Percentiles rank a stretch among this genome's conserved stretches.
Evolutionary conservation across 1,140 invertebrate species (phyloP).

Genomic region (Stegodyphus mimosarum): DNA sequence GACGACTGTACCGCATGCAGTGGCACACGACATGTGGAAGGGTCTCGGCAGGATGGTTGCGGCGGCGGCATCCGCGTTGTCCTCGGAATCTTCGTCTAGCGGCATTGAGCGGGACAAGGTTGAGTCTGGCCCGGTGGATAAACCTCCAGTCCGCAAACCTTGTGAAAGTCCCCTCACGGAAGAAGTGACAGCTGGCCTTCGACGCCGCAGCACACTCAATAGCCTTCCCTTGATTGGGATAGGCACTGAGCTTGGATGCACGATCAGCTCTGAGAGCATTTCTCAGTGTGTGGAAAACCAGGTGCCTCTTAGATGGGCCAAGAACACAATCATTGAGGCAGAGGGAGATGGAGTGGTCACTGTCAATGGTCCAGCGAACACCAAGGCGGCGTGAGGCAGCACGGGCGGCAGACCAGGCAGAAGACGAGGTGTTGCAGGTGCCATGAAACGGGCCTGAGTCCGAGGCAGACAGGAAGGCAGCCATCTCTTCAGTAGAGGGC

Average conservation of each 20-base stretch:
- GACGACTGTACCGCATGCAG: neutral
- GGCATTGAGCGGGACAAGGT: constrained; percentile 1
- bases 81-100: too few relatives aligned
- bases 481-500: neutral
- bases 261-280: neutral
- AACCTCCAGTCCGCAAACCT: constrained; percentile 18
- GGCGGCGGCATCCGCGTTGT: neutral
- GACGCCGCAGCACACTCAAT: neutral
- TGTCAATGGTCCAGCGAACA: neutral
- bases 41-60: neutral
- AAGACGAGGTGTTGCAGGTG: neutral
- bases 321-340: neutral
- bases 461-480: neutral
- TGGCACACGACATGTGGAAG: neutral
- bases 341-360: neutral
- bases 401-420: neutral
- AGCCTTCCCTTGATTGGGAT: neutral
- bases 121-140: neutral
- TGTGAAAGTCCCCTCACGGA: neutral
- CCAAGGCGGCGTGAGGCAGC: neutral
- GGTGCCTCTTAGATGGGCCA: too few relatives aligned
- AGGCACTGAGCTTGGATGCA: neutral
- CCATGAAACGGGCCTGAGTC: accelerated
- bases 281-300: accelerated
- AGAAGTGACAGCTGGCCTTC: neutral